Conservation (phyloP, 1,140 invertebrate species). For the Theocolax elegans region DNA sequence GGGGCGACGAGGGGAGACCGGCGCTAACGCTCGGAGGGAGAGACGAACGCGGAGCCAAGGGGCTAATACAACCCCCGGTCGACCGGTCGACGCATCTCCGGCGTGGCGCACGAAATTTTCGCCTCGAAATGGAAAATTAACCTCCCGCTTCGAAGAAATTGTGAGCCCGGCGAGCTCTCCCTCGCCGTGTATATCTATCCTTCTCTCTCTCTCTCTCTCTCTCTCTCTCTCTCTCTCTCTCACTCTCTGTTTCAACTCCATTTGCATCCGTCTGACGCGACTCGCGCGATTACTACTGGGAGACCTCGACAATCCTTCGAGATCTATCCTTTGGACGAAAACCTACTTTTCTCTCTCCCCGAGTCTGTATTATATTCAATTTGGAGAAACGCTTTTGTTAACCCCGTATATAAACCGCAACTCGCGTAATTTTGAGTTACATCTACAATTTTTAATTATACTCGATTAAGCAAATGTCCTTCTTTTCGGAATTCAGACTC, state of each 20-base stretch:
- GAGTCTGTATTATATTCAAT: no score
- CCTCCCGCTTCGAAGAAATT: conserved; percentile 41
- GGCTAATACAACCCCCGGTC: conserved; percentile 55
- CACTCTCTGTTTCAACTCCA: no score
- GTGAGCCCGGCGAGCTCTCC: background rate
- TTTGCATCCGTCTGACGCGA: background rate
- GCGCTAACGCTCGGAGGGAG: background rate
- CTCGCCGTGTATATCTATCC: background rate
- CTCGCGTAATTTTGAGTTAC: no score
- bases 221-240: background rate
- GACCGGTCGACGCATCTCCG: conserved; percentile 43
- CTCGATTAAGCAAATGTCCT: no score
- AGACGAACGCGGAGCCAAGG: conserved; percentile 46
- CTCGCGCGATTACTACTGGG: background rate
- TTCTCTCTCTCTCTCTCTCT: background rate
- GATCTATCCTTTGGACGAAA: conserved; percentile 14
- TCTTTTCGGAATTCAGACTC: no score
- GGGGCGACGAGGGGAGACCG: background rate
- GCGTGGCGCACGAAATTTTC: conserved; percentile 49
- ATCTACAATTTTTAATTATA: no score
- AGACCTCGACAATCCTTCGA: background rate
- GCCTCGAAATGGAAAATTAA: conserved; percentile 60
- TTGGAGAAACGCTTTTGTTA: no score
- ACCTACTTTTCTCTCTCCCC: no score
- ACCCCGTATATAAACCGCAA: no score